Conservation (phyloP, 2,797 vertebrate species). For the Silurus lanzhouensis region DNA sequence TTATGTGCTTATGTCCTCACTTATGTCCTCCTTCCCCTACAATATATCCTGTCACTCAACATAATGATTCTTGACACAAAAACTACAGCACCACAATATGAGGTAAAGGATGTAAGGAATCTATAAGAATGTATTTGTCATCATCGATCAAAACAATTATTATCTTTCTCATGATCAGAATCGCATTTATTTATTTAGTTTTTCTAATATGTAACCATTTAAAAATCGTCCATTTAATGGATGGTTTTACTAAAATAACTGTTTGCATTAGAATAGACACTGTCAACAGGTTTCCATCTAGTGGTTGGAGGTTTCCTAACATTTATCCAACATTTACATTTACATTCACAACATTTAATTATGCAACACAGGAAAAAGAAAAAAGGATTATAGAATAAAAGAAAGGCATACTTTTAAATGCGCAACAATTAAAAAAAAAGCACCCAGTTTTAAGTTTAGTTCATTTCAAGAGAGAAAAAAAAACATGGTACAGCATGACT, state of each 20-base stretch:
- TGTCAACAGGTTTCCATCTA: slow-evolving; percentile 32
- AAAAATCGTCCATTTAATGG: not conserved
- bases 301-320: slow-evolving; percentile 16
- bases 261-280: not conserved
- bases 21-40: not conserved
- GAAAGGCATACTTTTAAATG: not conserved
- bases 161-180: not conserved
- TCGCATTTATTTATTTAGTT: too few relatives aligned
- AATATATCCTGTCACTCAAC: slow-evolving; percentile 1
- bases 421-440: not conserved
- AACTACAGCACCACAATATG: slow-evolving; percentile 11
- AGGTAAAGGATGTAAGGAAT: not conserved
- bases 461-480: not conserved
- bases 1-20: not conserved
- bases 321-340: too few relatives aligned
- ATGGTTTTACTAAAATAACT: not conserved
- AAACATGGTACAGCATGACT: not conserved
- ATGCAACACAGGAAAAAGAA: not conserved
- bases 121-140: not conserved
- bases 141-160: too few relatives aligned
- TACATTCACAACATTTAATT: too few relatives aligned
- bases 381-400: not conserved
- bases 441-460: not conserved
- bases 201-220: not conserved
- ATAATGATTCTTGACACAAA: not conserved